phyloP scores from a whole-genome alignment of 2,113 vertebrate species.

The Elaphurus davidianus region DNA sequence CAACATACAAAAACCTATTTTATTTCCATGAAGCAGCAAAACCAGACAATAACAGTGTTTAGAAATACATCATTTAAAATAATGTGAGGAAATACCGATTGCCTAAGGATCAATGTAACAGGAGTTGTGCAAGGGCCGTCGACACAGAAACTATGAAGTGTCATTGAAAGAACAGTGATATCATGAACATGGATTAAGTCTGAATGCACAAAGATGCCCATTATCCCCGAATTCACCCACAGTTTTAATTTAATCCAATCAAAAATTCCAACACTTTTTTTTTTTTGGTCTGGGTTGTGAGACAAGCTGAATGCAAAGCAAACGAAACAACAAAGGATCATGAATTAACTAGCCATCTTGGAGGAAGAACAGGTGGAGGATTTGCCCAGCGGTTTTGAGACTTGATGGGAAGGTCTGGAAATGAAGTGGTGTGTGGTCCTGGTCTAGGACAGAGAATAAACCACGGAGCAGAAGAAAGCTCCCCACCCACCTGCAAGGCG shows the following conservation, averaged over 20 bases:
- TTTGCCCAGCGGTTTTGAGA: not conserved
- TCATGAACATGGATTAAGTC: accelerated
- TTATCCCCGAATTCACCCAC: not conserved
- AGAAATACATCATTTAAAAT: not conserved
- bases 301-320: not conserved
- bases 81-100: not conserved
- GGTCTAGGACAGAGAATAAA: too few relatives aligned
- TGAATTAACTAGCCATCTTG: not conserved
- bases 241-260: not conserved
- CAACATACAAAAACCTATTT: too few relatives aligned
- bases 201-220: accelerated
- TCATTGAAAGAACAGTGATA: accelerated
- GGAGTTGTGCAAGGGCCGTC: accelerated
- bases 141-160: not conserved
- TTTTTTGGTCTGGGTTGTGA: not conserved
- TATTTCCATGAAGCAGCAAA: not conserved
- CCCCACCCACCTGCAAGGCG: accelerated
- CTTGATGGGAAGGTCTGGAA: not conserved
- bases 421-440: not conserved
- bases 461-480: not conserved
- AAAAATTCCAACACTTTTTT: not conserved
- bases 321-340: accelerated
- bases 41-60: not conserved
- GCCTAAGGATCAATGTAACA: not conserved
- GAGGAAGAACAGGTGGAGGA: not conserved